A percentile compares a stretch with the other conserved stretches of the same genome.
phyloP scores from a whole-genome alignment of 2,113 vertebrate species.

The Zosterops japonicus region DNA sequence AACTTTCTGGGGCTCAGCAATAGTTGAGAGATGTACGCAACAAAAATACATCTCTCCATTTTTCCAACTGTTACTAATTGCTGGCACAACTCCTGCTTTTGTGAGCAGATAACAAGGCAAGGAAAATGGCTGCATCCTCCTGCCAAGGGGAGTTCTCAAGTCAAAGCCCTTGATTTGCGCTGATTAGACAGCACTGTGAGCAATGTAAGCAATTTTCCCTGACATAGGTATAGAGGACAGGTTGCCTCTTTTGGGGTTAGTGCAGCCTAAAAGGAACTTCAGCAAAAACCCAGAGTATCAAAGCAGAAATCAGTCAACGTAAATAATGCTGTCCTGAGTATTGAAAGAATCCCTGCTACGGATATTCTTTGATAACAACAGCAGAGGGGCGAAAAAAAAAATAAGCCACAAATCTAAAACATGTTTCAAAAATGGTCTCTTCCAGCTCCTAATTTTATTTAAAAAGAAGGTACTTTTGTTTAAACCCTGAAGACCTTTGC shows the following conservation, averaged over 20 bases:
- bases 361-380: background rate
- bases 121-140: background rate
- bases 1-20: background rate
- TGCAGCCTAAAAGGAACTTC: background rate
- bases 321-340: background rate
- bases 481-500: background rate
- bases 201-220: background rate
- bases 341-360: background rate
- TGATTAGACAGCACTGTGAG: background rate
- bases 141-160: background rate
- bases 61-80: background rate
- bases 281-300: background rate
- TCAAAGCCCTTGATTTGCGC: background rate
- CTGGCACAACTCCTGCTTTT: background rate
- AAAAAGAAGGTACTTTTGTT: background rate
- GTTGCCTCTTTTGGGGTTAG: background rate
- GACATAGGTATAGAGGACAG: background rate
- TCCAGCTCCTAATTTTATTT: background rate
- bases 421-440: background rate
- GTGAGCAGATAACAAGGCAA: background rate
- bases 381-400: background rate
- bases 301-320: background rate
- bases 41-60: background rate
- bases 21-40: background rate
- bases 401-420: background rate